Percentiles rank a stretch among this genome's conserved stretches.
These are phyloP conservation scores for Harpagifer antarcticus DNA, from an alignment of 2,797 vertebrate genomes.

Conservation along the genomic window DNA sequence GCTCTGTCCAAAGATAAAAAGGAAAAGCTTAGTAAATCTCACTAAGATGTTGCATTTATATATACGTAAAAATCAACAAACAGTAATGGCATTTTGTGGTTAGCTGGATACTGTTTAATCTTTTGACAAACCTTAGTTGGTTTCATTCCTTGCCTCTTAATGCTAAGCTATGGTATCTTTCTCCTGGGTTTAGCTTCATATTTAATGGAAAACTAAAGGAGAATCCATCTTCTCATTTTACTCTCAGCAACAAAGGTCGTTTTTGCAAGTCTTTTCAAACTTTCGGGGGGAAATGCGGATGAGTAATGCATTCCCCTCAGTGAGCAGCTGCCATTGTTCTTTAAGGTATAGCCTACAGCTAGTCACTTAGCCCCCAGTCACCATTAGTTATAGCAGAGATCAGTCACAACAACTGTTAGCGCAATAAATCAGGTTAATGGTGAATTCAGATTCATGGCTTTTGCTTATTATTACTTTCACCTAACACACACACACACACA, in stretches of 20 bases:
- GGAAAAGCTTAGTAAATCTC: neutral
- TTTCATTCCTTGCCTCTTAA: no score
- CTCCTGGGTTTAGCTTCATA: neutral
- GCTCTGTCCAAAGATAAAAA: neutral
- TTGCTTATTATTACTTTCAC: neutral
- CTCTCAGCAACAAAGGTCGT: no score
- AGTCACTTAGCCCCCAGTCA: neutral
- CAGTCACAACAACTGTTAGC: constrained; percentile 21
- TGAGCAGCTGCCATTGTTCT: constrained; percentile 24
- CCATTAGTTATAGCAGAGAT: constrained; percentile 17
- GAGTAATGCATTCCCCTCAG: constrained; percentile 22
- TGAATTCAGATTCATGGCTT: constrained; percentile 16
- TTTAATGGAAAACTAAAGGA: neutral
- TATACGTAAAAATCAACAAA: neutral
- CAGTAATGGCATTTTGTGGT: neutral
- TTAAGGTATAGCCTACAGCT: no score
- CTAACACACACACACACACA: no score
- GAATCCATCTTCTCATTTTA: neutral
- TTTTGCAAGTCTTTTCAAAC: constrained; percentile 10
- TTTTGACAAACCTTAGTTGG: neutral
- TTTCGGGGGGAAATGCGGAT: constrained; percentile 8
- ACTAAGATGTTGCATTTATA: neutral
- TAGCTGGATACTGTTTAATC: neutral
- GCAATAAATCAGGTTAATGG: constrained; percentile 26
- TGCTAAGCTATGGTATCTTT: neutral